Conservation (phyloP, 2,888 invertebrate genomes). For the Leptopilina syphax region DNA sequence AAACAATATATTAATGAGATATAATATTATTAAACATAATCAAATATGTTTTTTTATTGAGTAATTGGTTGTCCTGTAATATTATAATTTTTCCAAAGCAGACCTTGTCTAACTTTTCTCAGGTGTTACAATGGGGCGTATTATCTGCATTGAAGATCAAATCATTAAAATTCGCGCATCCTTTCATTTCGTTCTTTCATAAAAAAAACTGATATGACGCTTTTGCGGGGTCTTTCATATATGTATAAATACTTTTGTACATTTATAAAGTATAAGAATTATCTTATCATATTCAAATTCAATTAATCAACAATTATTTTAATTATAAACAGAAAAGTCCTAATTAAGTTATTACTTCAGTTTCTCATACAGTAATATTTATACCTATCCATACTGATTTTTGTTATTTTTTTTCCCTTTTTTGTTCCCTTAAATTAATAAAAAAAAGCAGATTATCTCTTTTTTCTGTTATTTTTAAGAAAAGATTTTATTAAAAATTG, state of each 20-base stretch:
- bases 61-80: constrained; percentile 18
- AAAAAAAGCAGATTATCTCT: too few species aligned
- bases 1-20: too few species aligned
- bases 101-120: constrained; percentile 57
- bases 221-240: constrained; percentile 47
- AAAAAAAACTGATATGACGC: constrained; percentile 44
- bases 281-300: too few species aligned
- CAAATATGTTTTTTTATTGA: constrained; percentile 11
- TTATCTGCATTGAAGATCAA: constrained; percentile 51
- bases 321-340: too few species aligned
- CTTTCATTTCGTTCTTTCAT: constrained; percentile 50
- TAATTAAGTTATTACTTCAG: too few species aligned
- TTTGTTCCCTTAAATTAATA: too few species aligned
- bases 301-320: too few species aligned
- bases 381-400: too few species aligned
- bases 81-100: constrained; percentile 55
- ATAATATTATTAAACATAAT: neutral
- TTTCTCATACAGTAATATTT: neutral
- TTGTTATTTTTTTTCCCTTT: too few species aligned
- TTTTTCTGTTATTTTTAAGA: too few species aligned
- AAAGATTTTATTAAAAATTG: too few species aligned
- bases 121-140: constrained; percentile 53
- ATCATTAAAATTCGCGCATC: constrained; percentile 51
- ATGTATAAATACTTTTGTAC: neutral
- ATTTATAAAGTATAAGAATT: too few species aligned